Evolutionary conservation across 2,797 vertebrate species (phyloP), one percentile per base, ranked within the genome.

Genomic region (Myripristis jacobus): DNA sequence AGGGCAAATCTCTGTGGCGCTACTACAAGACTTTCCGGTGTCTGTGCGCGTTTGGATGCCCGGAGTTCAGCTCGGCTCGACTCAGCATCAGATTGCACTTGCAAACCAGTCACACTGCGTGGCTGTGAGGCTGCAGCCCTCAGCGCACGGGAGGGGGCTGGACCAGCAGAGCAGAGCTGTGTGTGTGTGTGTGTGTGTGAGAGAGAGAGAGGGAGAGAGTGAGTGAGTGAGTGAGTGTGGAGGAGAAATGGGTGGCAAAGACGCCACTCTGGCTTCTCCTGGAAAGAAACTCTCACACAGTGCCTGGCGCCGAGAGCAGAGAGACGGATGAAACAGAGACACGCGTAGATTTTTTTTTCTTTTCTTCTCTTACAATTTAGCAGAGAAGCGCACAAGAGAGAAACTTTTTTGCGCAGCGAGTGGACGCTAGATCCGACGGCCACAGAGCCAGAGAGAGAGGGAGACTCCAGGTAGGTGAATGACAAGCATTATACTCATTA

Each of bases 381-480:
- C 6, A 18, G n/a, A n/a, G 19, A 18, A 8, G 1, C 5, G 3
- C 24, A 8, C 4, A 13, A 6, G 24, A 18, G 60, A 41, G 13
- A 25, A 69, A 73, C 18, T 61, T 50, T 3, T 46, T 13, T 8
- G 55, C 43, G 24, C 15, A 25, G 41, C 36, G 44, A 50, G 56
- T n/a, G 27, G 1, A 4, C 19, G 29, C 19, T 57, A 3, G 57
- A 24, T 12, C 55, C 57, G 56, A 64, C 2, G 38, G 56, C 52
- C 1, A 38, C 10, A 12, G n/a, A n/a, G 34, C n/a, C 77, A 41
- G 51, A 27, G 56, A 53, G 44, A 51, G 84, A 89, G 89, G 88
- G 88, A 91, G 31, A 19, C 79, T 44, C 51, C 85, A 89, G 89
- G 89, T 89, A 91, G n/a, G n/a, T n/a, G n/a, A n/a, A 84, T 47